These are phyloP conservation scores for Drosophila melanosoma DNA, from an alignment of 2,888 invertebrate genomes.

Conservation along the genomic window DNA sequence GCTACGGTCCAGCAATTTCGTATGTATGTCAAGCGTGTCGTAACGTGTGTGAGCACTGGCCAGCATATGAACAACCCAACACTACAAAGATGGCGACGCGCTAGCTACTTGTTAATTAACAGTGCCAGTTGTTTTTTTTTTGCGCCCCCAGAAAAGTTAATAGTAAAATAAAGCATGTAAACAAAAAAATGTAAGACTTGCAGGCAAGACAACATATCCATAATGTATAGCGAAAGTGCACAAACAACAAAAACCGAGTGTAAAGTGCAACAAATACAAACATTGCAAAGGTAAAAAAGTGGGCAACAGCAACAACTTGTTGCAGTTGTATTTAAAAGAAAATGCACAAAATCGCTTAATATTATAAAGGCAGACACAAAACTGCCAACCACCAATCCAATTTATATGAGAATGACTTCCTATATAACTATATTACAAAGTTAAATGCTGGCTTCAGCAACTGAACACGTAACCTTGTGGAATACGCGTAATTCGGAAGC, in stretches of 20 bases:
- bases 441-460: conserved; percentile 23
- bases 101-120: conserved; percentile 79
- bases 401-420: background rate
- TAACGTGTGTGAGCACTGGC: conserved; percentile 29
- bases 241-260: conserved; percentile 36
- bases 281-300: conserved; percentile 79
- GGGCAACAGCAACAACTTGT: conserved; percentile 56
- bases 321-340: conserved; percentile 39
- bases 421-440: background rate
- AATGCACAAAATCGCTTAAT: conserved; percentile 33
- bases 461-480: conserved; percentile 85
- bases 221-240: conserved; percentile 44
- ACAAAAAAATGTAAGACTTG: conserved; percentile 45
- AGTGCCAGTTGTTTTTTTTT: conserved; percentile 76
- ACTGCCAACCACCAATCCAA: conserved; percentile 8
- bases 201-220: conserved; percentile 34
- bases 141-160: conserved; percentile 41
- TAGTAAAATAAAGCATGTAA: conserved; percentile 53
- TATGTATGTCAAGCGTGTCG: conserved; percentile 10
- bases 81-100: conserved; percentile 79
- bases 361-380: conserved; percentile 19
- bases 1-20: background rate
- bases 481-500: conserved; percentile 84
- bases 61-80: conserved; percentile 56
- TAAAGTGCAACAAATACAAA: conserved; percentile 77